These are phyloP conservation scores for Clamator glandarius DNA, from an alignment of 2,797 vertebrate species.

Conservation along the genomic window DNA sequence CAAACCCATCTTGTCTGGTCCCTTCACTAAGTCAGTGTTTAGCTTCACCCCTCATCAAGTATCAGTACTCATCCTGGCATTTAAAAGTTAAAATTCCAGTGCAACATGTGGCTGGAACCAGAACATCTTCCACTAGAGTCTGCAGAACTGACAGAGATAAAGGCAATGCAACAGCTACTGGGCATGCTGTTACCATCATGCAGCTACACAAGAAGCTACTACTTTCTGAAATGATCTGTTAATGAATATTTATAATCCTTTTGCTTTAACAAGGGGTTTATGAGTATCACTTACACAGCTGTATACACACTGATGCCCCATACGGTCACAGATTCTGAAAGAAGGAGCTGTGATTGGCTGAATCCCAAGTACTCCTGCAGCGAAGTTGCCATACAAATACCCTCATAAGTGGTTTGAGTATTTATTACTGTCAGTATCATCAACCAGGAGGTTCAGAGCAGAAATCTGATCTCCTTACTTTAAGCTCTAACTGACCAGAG, in stretches of 20 bases:
- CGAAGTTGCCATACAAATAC: not conserved
- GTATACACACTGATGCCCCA: not conserved
- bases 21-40: not conserved
- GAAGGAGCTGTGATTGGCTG: not conserved
- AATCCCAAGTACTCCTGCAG: not conserved
- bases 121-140: too few species aligned
- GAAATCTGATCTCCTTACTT: not conserved
- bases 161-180: not conserved
- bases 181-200: not conserved
- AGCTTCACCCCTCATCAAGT: not conserved
- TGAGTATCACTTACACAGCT: not conserved
- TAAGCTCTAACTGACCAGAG: not conserved
- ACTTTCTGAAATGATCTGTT: not conserved
- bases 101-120: too few species aligned
- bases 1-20: not conserved
- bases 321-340: not conserved
- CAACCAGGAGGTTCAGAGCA: not conserved
- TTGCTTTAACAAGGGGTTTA: not conserved
- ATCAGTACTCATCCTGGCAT: not conserved
- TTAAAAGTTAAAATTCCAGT: conserved; percentile 8
- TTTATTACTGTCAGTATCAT: accelerated
- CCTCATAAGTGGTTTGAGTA: not conserved
- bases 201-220: not conserved
- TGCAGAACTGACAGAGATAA: not conserved
- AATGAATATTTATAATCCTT: not conserved